A percentile compares a stretch with the other conserved stretches of the same genome.
Evolutionary conservation across 2,888 invertebrate genomes (phyloP).

Genomic region (Orchestes rusci): DNA sequence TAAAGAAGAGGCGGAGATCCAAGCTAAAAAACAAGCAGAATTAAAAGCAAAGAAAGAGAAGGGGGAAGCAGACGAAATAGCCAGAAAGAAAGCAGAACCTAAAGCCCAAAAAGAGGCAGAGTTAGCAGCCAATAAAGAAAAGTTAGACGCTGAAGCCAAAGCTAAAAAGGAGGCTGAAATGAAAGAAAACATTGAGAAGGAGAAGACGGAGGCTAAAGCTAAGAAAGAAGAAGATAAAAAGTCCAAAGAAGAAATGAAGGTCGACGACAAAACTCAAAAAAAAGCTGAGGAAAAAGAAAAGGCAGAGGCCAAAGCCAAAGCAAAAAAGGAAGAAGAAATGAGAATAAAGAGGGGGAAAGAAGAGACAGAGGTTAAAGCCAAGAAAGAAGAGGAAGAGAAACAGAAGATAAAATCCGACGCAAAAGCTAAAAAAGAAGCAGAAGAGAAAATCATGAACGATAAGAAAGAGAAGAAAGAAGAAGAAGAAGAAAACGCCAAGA

Average conservation of each 20-base stretch:
- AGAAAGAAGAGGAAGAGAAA: conserved; percentile 17
- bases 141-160: conserved; percentile 19
- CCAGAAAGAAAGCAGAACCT: conserved; percentile 20
- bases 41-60: conserved; percentile 26
- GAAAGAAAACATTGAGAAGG: conserved; percentile 16
- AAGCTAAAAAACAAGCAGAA: conserved; percentile 20
- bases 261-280: conserved; percentile 16
- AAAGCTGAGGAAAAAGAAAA: conserved; percentile 9
- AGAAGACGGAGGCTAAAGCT: conserved; percentile 17
- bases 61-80: conserved; percentile 19
- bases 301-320: conserved; percentile 10
- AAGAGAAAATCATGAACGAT: conserved; percentile 16
- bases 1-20: too few relatives aligned
- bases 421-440: conserved; percentile 14
- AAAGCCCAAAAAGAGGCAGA: conserved; percentile 24
- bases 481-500: too few relatives aligned
- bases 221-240: conserved; percentile 17
- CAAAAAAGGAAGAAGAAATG: conserved; percentile 17
- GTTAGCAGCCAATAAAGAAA: conserved; percentile 17
- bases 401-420: conserved; percentile 12
- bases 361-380: conserved; percentile 16
- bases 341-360: conserved; percentile 21
- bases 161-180: conserved; percentile 13
- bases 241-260: conserved; percentile 16
- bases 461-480: conserved; percentile 18